Base-by-base conservation (phyloP, 2,797 vertebrate genomes). In the Eutrigla gurnardus region DNA sequence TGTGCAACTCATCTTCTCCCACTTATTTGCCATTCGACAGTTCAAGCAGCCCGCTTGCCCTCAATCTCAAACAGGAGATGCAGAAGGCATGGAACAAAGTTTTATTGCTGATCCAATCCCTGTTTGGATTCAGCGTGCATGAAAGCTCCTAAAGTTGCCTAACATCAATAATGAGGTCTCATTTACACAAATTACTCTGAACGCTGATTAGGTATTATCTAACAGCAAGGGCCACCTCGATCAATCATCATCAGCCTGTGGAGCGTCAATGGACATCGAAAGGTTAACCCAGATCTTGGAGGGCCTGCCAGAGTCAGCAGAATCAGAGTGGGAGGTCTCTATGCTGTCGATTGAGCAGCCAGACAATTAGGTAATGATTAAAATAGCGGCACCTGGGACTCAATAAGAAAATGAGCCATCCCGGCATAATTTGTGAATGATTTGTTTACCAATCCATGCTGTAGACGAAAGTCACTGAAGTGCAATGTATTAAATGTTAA, bases 311-410 rank as follows among this genome's bases (percentile, higher is more conserved):
- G 89, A 97, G 97, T 99, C 98, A 99, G 97, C 97, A 99, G 96
- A 99, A 97, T 97, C 95, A 96, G 95, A 94, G 94, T 93, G 86
- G 83, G 92, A 94, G 94, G 93, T 93, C 95, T 93, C 88, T 88
- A 78, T 86, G 81, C 91, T 96, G 96, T 98, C 97, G 95, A 98
- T 97, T 96, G 95, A 96, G 95, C 95, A 93, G 93, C 91, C 93
- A 96, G 96, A 97, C 97, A 97, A 98, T 98, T 97, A 98, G 96
- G 96, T 96, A 97, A 97, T 97, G 97, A 99, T 97, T 96, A 96
- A 96, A 94, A 96, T 93, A 92, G 92, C 92, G 91, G 92, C 88
- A 93, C 94, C 93, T 93, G 91, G 93, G 91, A 96, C 96, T 96
- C 96, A 83, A 94, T 95, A 94, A 93, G 93, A 96, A 96, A 97